Evolutionary conservation across 1,140 invertebrate genomes (phyloP), one percentile per base, ranked within the genome.

Genomic region (Zaprionus tsacasi): DNA sequence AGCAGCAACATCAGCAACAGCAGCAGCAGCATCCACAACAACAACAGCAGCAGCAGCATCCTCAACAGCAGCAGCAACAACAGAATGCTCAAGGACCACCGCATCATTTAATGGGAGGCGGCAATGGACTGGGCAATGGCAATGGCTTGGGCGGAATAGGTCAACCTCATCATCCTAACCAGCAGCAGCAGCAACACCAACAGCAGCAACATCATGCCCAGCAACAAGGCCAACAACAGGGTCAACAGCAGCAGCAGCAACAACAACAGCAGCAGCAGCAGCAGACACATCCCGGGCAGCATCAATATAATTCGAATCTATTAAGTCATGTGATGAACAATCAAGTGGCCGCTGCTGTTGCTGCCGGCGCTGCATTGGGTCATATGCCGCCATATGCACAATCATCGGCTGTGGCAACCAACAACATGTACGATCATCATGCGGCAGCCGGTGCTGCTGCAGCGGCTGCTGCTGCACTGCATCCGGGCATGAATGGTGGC

Each of bases 401-500:
- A 61, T 83, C 91, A 45, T 45, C 40, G 40, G 40, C n/a, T 3
- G 80, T 59, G 3, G 73, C 64, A 11, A 67, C 63, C 1, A 71
- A 86, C 66, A 88, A 54, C 55, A 88, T 88, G 65, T 92, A 92
- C 64, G 91, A 92, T 83, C 91, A 92, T 77, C 91, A 92, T 61
- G 81, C 60, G 0, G 81, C 15, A 17, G 45, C 6, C 8, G 40
- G 6, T 45, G 40, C 40, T 1, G 38, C 38, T 21, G 21, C 21
- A 7, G 40, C 40, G 58, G 80, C 60, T 0, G 81, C 15, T 1
- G 45, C 81, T 7, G 90, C 78, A 17, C 70, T 92, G 73, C 91
- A 92, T 72, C 91, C 91, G 15, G 91, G 91, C 13, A 90, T 92
- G 86, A 92, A 92, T 43, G 91, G 90, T 7, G 86, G 86, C 52